Base-by-base conservation (phyloP, 2,113 vertebrate species). In the Nestor notabilis region DNA sequence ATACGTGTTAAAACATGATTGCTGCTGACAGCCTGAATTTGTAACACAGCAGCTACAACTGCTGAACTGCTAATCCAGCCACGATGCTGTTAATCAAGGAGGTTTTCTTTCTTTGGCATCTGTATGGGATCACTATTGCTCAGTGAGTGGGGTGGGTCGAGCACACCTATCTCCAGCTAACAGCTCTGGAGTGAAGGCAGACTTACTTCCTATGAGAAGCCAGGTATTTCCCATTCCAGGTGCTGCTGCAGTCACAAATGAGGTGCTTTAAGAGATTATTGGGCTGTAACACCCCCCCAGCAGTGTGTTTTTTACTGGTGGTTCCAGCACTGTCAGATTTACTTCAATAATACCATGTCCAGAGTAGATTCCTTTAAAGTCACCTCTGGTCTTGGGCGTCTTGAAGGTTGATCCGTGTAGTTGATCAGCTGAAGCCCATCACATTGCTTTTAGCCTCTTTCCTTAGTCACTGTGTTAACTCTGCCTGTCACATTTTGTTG, bases 401-500 rank as follows among this genome's bases (percentile, higher is more conserved):
- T 72, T 52, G 55, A 56, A 44, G 44, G 18, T 46, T 2, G 3
- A 11, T 17, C 68, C 19, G 12, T 47, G 3, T 17, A 76, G 31
- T 5, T 0, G 0, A 5, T 60, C 14, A 31, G 25, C 28, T 69
- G 28, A 41, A 81, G 37, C 4, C 2, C 20, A 28, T 69, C 33
- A 11, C 6, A 2, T 53, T 21, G 44, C 25, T 76, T 72, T 55
- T 31, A 56, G 17, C 46, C 46, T 27, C 61, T 82, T 50, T 15
- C 15, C 21, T 70, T 7, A 21, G 49, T 44, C 2, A 3, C 44
- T 70, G 3, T 13, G 0, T 88, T 19, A 10, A 9, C 4, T 3
- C 27, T 27, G 15, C 35, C 56, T 61, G 10, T 58, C 15, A 1
- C 0, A 0, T 31, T 56, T 50, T 20, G 24, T 60, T 33, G 11